These are phyloP conservation scores for Ganaspis sp. DNA, from an alignment of 1,140 invertebrate genomes.

Conservation along the genomic window DNA sequence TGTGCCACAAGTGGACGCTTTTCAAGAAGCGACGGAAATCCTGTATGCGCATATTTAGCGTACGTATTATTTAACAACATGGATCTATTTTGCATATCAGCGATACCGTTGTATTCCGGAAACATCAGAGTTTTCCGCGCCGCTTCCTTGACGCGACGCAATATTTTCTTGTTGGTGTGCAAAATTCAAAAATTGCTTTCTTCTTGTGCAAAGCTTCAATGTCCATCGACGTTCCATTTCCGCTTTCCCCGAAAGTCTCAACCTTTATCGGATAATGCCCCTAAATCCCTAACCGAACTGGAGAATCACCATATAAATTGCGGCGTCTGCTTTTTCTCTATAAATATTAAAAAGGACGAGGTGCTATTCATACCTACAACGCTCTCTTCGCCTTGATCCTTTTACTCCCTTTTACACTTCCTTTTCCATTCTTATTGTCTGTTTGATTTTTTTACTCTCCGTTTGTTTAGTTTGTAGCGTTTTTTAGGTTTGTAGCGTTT, in stretches of 20 bases:
- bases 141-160: conserved; percentile 47
- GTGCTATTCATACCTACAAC: conserved; percentile 54
- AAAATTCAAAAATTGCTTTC: conserved; percentile 32
- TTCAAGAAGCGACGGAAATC: conserved; percentile 60
- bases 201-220: not conserved
- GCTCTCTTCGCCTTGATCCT: conserved; percentile 46
- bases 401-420: conserved; percentile 46
- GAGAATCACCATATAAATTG: conserved; percentile 61
- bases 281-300: conserved; percentile 53
- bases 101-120: conserved; percentile 47
- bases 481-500: conserved; percentile 12
- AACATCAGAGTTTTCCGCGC: conserved; percentile 54
- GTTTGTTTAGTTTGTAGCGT: not conserved
- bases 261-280: conserved; percentile 49
- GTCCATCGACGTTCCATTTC: conserved; percentile 34
- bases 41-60: conserved; percentile 68
- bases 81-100: conserved; percentile 55
- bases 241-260: conserved; percentile 27
- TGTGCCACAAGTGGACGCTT: conserved; percentile 56
- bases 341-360: conserved; percentile 61
- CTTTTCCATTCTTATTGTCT: not conserved
- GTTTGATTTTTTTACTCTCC: not conserved
- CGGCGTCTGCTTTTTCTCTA: conserved; percentile 48
- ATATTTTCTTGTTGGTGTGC: conserved; percentile 48
- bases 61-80: conserved; percentile 68